Base-by-base conservation (phyloP, 2,797 vertebrate species). In the Enteromius thamalakanensis region DNA sequence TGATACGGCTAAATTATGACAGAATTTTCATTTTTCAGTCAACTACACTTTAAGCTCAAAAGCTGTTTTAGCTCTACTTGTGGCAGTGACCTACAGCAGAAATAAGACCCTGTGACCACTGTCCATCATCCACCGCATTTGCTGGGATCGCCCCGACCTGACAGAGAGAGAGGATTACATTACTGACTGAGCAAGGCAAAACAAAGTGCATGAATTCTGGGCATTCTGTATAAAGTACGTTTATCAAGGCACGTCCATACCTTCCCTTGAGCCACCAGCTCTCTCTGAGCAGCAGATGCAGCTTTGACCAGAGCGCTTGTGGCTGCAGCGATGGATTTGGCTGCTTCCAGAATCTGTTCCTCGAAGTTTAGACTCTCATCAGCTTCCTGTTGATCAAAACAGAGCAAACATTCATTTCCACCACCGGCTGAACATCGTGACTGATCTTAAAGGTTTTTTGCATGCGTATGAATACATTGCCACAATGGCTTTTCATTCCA, bases 31-130 rank as follows among this genome's bases (percentile, higher is more conserved):
- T 45, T n/a, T 74, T 11, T 34, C 1, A 6, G 17, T 53, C 10
- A 53, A 69, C n/a, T 26, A 17, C 26, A 2, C 23, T 0, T 32
- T 51, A 60, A 26, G 26, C 10, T 58, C 14, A 70, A 26, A 11
- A 60, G 58, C 11, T 26, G 6, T 32, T 21, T 6, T 14, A 40
- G 67, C 67, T 12, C 69, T 29, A 29, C 23, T 49, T 72, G 45
- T 53, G 19, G n/a, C 19, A 21, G 42, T 12, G n/a, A 88, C 98
- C 97, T 93, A 99, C 98, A 0, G 98, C 98, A 86, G 98, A 99
- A 93, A 99, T 99, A 58, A 99, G 96, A 40, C 98, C 98, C 90
- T 99, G 98, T 88, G 98, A 99, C 98, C 98, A 99, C 92, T 99
- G 98, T 3, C 98, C 97, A 42, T 99, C 97, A 70, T 99, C 97